These are phyloP conservation scores for Elegia similella DNA, from an alignment of 2,888 invertebrate species.

Conservation along the genomic window DNA sequence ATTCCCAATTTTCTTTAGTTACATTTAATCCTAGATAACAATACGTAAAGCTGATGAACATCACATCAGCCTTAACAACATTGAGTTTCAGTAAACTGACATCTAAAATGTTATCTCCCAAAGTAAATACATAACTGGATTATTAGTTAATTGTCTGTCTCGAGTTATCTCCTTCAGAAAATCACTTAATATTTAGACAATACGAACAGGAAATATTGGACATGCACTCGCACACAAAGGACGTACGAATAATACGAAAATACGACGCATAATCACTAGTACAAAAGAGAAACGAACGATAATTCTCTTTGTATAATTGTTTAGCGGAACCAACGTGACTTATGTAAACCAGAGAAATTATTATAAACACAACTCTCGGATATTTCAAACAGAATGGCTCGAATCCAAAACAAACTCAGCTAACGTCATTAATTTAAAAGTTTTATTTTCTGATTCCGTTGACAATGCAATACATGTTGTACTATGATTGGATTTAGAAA, in stretches of 20 bases:
- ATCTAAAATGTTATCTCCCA: not conserved
- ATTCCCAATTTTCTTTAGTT: too few relatives aligned
- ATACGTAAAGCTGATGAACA: too few relatives aligned
- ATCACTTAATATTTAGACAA: not conserved
- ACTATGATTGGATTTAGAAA: slow-evolving; percentile 45
- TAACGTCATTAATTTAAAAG: slow-evolving; percentile 23
- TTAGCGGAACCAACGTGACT: slow-evolving; percentile 38
- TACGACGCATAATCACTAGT: slow-evolving; percentile 23
- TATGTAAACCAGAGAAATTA: slow-evolving; percentile 38
- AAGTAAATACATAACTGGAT: too few relatives aligned
- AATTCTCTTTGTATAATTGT: slow-evolving; percentile 31
- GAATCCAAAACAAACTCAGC: slow-evolving; percentile 44
- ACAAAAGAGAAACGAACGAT: slow-evolving; percentile 29
- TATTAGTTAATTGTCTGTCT: too few relatives aligned
- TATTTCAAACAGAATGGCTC: slow-evolving; percentile 47
- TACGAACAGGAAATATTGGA: not conserved
- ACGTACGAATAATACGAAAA: slow-evolving; percentile 25
- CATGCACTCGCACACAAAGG: slow-evolving; percentile 11
- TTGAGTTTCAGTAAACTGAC: not conserved
- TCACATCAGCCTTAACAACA: too few relatives aligned
- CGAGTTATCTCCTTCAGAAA: not conserved
- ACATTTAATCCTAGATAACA: too few relatives aligned
- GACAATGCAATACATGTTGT: slow-evolving; percentile 8
- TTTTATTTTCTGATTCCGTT: slow-evolving; percentile 2
- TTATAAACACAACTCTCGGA: slow-evolving; percentile 42